Evolutionary conservation across 2,113 vertebrate genomes (phyloP).

Genomic region (Sigmodon hispidus): DNA sequence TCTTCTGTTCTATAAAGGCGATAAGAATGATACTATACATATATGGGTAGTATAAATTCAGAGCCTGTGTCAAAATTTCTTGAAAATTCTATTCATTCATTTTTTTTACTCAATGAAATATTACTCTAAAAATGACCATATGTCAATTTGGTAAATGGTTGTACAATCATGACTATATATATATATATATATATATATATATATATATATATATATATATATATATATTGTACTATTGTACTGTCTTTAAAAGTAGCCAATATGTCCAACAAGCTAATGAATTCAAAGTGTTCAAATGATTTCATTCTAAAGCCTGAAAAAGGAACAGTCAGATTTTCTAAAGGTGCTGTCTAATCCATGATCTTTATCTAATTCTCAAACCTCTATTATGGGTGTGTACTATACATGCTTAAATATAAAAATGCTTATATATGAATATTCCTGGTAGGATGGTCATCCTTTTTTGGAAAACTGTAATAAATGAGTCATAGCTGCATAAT

Average conservation of each 20-base stretch:
- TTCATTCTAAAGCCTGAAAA: not conserved
- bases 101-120: not conserved
- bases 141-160: not conserved
- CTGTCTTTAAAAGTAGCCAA: not conserved
- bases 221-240: not conserved
- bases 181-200: rapidly evolving
- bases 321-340: not conserved
- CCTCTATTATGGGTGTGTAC: not conserved
- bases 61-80: not conserved
- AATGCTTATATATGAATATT: not conserved
- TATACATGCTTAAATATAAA: too few species aligned
- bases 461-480: not conserved
- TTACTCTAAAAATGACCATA: not conserved
- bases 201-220: not conserved
- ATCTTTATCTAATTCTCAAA: not conserved
- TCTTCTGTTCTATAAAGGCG: rapidly evolving
- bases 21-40: not conserved
- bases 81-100: not conserved
- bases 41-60: not conserved
- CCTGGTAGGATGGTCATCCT: not conserved
- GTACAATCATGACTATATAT: not conserved
- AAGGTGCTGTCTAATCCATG: not conserved
- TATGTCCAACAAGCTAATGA: not conserved
- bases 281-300: not conserved
- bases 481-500: not conserved